Base-by-base conservation (phyloP, 1,140 invertebrate genomes). In the Aphis craccivora region DNA sequence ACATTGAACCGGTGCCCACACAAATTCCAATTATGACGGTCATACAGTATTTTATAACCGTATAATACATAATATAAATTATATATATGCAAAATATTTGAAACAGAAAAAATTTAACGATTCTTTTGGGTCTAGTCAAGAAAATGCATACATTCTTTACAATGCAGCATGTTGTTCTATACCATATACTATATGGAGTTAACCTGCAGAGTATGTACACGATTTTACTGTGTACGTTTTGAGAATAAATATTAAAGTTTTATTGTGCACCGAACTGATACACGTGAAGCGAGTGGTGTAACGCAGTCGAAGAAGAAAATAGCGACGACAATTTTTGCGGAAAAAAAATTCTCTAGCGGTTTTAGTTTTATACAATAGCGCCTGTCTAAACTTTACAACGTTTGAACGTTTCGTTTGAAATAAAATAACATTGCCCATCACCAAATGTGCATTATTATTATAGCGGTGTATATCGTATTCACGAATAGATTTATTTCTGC, bases 211-310 rank as follows among this genome's bases (percentile, higher is more conserved):
- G 18, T 67, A 51, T 51, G 48, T 14, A 67, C 11, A 67, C 60
- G 60, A 11, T 67, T 67, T 67, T 67, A 67, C 14, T 67, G 30
- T 67, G 60, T 67, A 67, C 55, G 55, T 11, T 60, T 60, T 30
- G 25, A 60, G 55, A 60, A 60, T 60, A 60, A 60, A 67, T 67
- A 67, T 67, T 67, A 67, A n/a, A n/a, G n/a, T 67, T 67, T 67
- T 67, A 67, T 67, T 67, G 60, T 67, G 60, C 60, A 67, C 60
- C 60, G 60, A 67, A 67, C 60, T 67, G 60, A 67, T n/a, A n/a
- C 30, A n/a, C 30, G 14, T 67, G 60, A 67, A n/a, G 30, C 30
- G 14, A 18, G 60, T 67, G 30, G 60, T 67, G 60, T 67, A n/a
- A n/a, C 60, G 25, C 30, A 4, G n/a, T 0, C 30, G 60, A n/a